These are phyloP conservation scores for Sebastes schlegelii DNA, from an alignment of 2,113 vertebrate species.

Conservation along the genomic window DNA sequence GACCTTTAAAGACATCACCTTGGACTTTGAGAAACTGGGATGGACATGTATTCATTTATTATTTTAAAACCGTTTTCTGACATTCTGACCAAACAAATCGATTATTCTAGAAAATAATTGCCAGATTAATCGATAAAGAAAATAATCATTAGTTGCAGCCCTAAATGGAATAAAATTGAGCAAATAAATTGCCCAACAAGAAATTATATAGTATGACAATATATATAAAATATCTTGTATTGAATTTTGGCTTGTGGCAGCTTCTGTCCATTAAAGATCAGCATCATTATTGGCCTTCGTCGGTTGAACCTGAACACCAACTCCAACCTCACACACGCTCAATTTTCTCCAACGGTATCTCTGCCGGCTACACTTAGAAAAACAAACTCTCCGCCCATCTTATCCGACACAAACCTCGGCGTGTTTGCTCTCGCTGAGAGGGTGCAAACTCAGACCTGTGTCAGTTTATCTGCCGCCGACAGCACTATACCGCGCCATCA, in stretches of 20 bases:
- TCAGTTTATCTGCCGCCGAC: slow-evolving; percentile 60
- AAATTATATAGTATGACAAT: neutral
- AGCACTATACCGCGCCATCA: neutral
- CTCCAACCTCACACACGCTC: neutral
- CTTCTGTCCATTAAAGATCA: neutral
- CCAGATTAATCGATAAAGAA: too few species aligned
- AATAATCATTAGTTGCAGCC: too few species aligned
- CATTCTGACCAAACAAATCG: too few species aligned
- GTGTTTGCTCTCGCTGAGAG: slow-evolving; percentile 52
- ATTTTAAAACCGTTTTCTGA: too few species aligned
- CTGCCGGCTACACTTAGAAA: slow-evolving; percentile 36
- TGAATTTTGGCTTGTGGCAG: neutral
- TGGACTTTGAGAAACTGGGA: too few species aligned
- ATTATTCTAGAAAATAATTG: too few species aligned
- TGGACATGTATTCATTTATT: too few species aligned
- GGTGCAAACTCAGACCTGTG: slow-evolving; percentile 43
- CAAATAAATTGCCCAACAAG: neutral
- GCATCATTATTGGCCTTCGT: neutral
- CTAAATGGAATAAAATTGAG: too few species aligned
- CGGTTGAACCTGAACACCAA: neutral
- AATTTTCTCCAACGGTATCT: slow-evolving; percentile 7
- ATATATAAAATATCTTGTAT: too few species aligned
- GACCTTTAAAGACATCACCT: too few species aligned
- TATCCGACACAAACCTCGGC: slow-evolving; percentile 8
- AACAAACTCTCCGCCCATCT: slow-evolving; percentile 26